Conservation (phyloP, 1,140 invertebrate species). For the Cyclargus thomasi region DNA sequence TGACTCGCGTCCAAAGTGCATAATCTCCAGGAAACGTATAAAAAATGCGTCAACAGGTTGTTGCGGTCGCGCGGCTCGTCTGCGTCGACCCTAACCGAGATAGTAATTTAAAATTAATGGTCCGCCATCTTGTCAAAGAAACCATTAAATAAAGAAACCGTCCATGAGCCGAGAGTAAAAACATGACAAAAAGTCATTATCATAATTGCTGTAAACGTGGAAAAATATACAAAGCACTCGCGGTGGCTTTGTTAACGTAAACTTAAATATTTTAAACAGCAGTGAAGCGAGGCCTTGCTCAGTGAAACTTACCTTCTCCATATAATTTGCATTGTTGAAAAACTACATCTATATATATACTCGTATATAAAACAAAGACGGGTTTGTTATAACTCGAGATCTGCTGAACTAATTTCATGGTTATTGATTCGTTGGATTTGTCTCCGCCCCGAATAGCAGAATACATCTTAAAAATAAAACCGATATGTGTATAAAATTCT, state of each 20-base stretch:
- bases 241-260: background rate
- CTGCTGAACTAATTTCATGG: too few relatives aligned
- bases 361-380: too few relatives aligned
- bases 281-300: background rate
- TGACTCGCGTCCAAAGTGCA: background rate
- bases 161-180: conserved; percentile 9
- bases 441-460: too few relatives aligned
- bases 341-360: too few relatives aligned
- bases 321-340: too few relatives aligned
- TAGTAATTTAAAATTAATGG: conserved; percentile 61
- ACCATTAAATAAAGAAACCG: conserved; percentile 43
- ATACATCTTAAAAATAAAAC: too few relatives aligned
- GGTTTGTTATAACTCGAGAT: too few relatives aligned
- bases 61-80: background rate
- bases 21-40: background rate
- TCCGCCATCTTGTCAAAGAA: conserved; percentile 54
- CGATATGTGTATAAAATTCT: too few relatives aligned
- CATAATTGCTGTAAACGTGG: conserved; percentile 10
- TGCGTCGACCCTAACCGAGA: conserved; percentile 22
- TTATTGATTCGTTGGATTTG: too few relatives aligned
- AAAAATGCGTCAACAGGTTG: background rate
- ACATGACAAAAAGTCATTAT: conserved; percentile 15
- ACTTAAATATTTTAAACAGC: background rate
- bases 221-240: conserved; percentile 11
- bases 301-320: too few relatives aligned